A percentile compares a stretch with the other conserved stretches of the same genome.
phyloP scores from a whole-genome alignment of 2,113 vertebrate species.

The Mus spicilegus region DNA sequence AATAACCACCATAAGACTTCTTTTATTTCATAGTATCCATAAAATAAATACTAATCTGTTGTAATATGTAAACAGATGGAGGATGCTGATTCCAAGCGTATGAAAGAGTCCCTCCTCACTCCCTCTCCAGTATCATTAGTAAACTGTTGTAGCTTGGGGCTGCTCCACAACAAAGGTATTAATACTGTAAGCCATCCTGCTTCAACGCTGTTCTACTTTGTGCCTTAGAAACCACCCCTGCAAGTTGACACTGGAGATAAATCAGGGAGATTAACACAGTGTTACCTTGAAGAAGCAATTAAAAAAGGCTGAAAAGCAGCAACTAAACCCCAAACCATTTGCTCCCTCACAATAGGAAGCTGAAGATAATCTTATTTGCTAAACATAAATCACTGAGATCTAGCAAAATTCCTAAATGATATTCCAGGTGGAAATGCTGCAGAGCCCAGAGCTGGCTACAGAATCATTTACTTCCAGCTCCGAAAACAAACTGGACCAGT shows the following conservation, averaged over 20 bases:
- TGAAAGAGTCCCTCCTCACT: not conserved
- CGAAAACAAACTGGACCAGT: conserved; percentile 75
- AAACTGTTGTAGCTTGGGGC: not conserved
- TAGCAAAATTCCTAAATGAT: conserved; percentile 25
- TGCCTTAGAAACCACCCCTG: conserved; percentile 17
- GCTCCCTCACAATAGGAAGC: conserved; percentile 67
- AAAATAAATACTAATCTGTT: conserved; percentile 59
- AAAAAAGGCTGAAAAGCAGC: conserved; percentile 68
- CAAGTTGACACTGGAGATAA: not conserved
- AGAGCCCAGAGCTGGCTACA: conserved; percentile 54
- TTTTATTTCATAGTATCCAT: conserved; percentile 32
- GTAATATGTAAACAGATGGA: not conserved
- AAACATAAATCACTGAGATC: conserved; percentile 66
- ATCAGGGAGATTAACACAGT: conserved; percentile 60
- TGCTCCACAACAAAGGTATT: not conserved
- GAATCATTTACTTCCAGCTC: conserved; percentile 68
- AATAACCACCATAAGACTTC: not conserved
- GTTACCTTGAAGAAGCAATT: conserved; percentile 71
- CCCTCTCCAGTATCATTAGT: not conserved
- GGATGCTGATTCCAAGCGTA: conserved; percentile 9
- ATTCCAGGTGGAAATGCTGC: conserved; percentile 61
- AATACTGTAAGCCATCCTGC: not conserved
- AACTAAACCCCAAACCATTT: conserved; percentile 62
- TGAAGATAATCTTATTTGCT: conserved; percentile 73
- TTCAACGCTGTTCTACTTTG: not conserved